A percentile compares a stretch with the other conserved stretches of the same genome.
phyloP scores from a whole-genome alignment of 2,888 invertebrate species.

The Embidobia sp. region DNA sequence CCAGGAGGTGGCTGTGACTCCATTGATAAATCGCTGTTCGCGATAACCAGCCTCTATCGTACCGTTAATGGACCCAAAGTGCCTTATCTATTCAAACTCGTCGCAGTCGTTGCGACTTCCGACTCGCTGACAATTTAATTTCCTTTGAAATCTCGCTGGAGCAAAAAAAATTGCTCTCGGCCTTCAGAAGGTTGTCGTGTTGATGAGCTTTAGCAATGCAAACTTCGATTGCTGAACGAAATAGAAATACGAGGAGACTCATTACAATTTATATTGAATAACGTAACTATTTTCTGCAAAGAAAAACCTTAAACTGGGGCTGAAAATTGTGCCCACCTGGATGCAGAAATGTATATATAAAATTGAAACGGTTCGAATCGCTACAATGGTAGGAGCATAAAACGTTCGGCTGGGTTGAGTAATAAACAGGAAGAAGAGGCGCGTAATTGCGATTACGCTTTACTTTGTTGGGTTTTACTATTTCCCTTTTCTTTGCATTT shows the following conservation, averaged over 20 bases:
- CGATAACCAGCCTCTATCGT: constrained; percentile 47
- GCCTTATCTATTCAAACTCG: constrained; percentile 1
- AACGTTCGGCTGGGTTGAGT: constrained; percentile 19
- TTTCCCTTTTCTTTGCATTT: constrained; percentile 29
- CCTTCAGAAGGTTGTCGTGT: no score
- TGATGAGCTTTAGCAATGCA: no score
- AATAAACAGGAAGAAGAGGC: constrained; percentile 46
- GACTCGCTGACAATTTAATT: constrained; percentile 20
- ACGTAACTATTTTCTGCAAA: no score
- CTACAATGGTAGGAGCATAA: constrained; percentile 3
- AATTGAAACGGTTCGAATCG: no score
- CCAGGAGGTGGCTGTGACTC: constrained; percentile 24
- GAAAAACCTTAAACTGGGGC: no score
- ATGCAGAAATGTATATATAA: no score
- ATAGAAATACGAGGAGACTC: no score
- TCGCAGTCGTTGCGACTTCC: constrained; percentile 43
- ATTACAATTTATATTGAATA: no score
- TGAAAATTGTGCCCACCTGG: no score
- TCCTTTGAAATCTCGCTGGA: no score
- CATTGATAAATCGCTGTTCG: constrained; percentile 60
- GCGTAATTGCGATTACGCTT: constrained; percentile 42
- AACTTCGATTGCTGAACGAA: no score
- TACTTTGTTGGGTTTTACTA: constrained; percentile 36
- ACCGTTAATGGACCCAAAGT: constrained; percentile 39
- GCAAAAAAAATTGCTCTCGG: no score